Evolutionary conservation across 2,888 invertebrate species (phyloP), one percentile per base, ranked within the genome.

Genomic region (Drosophila acutilabella): DNA sequence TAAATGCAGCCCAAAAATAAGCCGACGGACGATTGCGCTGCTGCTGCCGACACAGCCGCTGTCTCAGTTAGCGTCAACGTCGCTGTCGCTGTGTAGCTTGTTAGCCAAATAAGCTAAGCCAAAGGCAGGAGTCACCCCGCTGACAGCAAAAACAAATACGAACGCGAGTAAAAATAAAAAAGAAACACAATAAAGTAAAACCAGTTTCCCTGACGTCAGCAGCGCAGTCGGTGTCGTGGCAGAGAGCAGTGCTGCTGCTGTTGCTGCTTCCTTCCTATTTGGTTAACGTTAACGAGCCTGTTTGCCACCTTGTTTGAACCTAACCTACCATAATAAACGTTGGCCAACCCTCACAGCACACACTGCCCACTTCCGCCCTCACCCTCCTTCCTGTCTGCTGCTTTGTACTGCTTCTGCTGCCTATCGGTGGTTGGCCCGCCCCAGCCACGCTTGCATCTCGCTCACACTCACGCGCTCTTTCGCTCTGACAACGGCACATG

Each of bases 241-340:
- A 16, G 42, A 42, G 18, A 42, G 48, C 60, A 48, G 18, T 59
- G 75, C 40, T 41, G 64, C 64, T 23, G 45, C 26, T 30, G 48
- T 40, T 42, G 58, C 61, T 77, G 82, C 86, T 89, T 86, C 90
- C 90, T 90, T 90, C 83, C 90, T 89, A 73, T 80, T 81, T 81
- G 78, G 86, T 86, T 89, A 76, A 78, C 77, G 76, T 81, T 89
- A 76, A 85, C 79, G 85, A 85, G 82, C 86, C 85, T 73, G 87
- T 84, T 85, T 86, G 82, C 87, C 87, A 87, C 84, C 85, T 86
- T 84, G 81, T 89, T 85, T 77, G 83, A 87, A 90, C 90, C 89
- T 90, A 91, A 90, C 91, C 90, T 91, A 91, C 90, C 89, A 81
- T 89, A 90, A 90, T 90, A 90, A 81, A 66, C 69, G 60, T 60